A percentile compares a stretch with the other conserved stretches of the same genome.
phyloP scores from a whole-genome alignment of 2,888 invertebrate genomes.

The Ctenicera cuprea region DNA sequence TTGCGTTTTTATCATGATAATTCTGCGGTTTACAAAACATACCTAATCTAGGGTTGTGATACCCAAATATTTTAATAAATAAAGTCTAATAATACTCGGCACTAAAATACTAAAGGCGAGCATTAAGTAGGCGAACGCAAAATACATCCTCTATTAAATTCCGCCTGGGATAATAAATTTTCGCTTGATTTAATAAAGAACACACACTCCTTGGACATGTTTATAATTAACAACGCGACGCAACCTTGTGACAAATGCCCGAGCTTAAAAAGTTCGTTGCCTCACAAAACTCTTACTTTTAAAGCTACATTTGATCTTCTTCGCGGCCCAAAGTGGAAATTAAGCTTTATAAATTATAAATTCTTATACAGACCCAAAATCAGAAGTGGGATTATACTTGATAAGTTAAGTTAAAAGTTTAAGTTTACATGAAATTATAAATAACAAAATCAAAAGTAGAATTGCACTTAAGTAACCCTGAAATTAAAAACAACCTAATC shows the following conservation, averaged over 20 bases:
- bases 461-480: no score
- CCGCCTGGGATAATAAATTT: constrained; percentile 26
- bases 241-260: constrained; percentile 30
- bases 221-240: constrained; percentile 34
- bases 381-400: background rate
- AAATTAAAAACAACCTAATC: no score
- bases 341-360: constrained; percentile 27
- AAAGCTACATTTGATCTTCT: constrained; percentile 20
- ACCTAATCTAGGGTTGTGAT: no score
- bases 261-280: constrained; percentile 11
- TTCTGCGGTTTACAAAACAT: no score
- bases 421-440: no score
- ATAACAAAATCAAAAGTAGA: no score
- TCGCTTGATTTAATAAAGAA: constrained; percentile 40
- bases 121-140: constrained; percentile 10
- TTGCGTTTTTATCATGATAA: no score
- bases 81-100: no score
- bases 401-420: background rate
- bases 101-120: constrained; percentile 19
- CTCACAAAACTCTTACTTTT: constrained; percentile 14
- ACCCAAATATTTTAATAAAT: no score
- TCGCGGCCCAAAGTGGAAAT: constrained; percentile 23
- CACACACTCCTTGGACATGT: constrained; percentile 37
- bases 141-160: constrained; percentile 29
- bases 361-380: background rate